phyloP scores from a whole-genome alignment of 2,797 vertebrate species.

The Lagocephalus sceleratus region DNA sequence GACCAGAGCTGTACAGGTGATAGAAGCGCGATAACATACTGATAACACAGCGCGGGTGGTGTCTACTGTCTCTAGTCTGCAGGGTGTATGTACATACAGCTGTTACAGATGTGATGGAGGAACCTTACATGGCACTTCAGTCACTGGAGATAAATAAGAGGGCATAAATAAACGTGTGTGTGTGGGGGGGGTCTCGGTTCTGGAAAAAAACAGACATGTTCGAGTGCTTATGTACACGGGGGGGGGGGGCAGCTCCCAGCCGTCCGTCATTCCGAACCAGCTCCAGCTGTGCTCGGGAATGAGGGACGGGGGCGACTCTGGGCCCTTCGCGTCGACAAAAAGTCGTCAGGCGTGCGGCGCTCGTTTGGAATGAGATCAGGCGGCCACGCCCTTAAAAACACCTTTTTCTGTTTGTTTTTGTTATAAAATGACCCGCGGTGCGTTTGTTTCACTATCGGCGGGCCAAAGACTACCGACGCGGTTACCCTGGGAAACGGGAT shows the following conservation, averaged over 20 bases:
- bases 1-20: slow-evolving; percentile 62
- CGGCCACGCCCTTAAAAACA: slow-evolving; percentile 61
- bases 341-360: slow-evolving; percentile 31
- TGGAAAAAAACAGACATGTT: too few relatives aligned
- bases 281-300: slow-evolving; percentile 19
- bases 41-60: slow-evolving; percentile 51
- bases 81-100: slow-evolving; percentile 51
- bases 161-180: slow-evolving; percentile 59
- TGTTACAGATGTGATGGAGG: slow-evolving; percentile 47
- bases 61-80: slow-evolving; percentile 21
- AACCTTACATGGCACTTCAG: slow-evolving; percentile 63
- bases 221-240: slow-evolving; percentile 4
- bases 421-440: slow-evolving; percentile 40
- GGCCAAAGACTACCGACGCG: slow-evolving; percentile 30
- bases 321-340: slow-evolving; percentile 32
- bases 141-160: slow-evolving; percentile 52
- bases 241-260: too few relatives aligned
- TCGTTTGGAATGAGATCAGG: slow-evolving; percentile 36
- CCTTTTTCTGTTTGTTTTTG: too few relatives aligned
- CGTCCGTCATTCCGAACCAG: slow-evolving; percentile 6
- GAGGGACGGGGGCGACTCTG: neutral
- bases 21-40: slow-evolving; percentile 57
- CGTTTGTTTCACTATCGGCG: slow-evolving; percentile 24
- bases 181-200: slow-evolving; percentile 2
- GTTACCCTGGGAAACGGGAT: slow-evolving; percentile 34